Percentiles rank a stretch among this genome's conserved stretches.
These are phyloP conservation scores for Oncorhynchus mykiss DNA, from an alignment of 2,113 vertebrate genomes.

Conservation along the genomic window DNA sequence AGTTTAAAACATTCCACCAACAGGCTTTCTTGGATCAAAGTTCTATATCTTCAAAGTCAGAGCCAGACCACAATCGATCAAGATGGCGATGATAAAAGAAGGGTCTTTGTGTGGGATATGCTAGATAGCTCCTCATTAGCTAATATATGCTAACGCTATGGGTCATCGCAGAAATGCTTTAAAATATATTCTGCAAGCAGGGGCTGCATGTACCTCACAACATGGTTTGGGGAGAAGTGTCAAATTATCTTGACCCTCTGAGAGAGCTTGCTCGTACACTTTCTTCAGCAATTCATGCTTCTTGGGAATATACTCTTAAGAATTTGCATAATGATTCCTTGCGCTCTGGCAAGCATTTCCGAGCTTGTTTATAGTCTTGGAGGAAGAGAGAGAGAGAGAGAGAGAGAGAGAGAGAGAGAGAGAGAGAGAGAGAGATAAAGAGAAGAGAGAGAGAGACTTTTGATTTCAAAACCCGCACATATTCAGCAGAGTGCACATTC, in stretches of 20 bases:
- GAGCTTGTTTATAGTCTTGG: not conserved
- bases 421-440: too few species aligned
- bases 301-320: not conserved
- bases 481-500: conserved; percentile 21
- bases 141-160: conserved; percentile 11
- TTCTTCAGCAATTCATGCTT: not conserved
- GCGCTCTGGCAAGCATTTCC: not conserved
- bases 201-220: not conserved
- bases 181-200: not conserved
- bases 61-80: conserved; percentile 7
- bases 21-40: conserved; percentile 3
- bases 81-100: conserved; percentile 21
- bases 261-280: too few species aligned
- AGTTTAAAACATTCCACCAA: too few species aligned
- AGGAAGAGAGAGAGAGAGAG: not conserved
- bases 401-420: not conserved
- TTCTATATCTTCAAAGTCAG: conserved; percentile 14
- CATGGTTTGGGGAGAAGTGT: not conserved
- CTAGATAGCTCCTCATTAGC: conserved; percentile 27
- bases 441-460: not conserved
- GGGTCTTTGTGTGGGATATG: not conserved
- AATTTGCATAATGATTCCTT: conserved; percentile 2
- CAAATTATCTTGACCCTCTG: too few species aligned
- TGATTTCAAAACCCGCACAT: conserved; percentile 12
- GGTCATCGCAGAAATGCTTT: conserved; percentile 8